Evolutionary conservation across 2,797 vertebrate genomes (phyloP), one percentile per base, ranked within the genome.

Genomic region (Smutsia gigantea): DNA sequence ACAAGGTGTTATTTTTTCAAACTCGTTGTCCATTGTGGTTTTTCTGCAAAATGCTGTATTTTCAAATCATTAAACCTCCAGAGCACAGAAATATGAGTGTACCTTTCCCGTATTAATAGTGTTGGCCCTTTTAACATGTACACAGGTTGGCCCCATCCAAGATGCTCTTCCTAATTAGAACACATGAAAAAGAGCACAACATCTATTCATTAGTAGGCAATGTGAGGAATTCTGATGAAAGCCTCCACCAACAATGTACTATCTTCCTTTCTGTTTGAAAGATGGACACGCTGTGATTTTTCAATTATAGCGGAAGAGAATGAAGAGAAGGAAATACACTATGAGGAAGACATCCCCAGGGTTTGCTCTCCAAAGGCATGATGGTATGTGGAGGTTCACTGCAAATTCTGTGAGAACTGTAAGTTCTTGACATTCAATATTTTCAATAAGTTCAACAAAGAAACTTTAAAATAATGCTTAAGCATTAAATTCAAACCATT

Each of bases 41-140:
- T 93, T 91, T 75, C 66, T 78, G 49, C 21, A 94, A 94, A 96
- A 92, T 69, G 49, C 46, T 68, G 0, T 37, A 46, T 92, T 90
- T 95, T 96, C 90, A 94, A 94, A 77, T 93, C 64, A 81, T 66
- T 71, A 94, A 83, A 27, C 2, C 69, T 84, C 79, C 72, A n/a
- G 69, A 75, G 59, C 34, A 94, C 29, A 53, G n/a, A 94, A 93
- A 78, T 34, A 63, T 31, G 31, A 93, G 15, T 17, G 34, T 29
- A 66, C 63, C 42, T 77, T 96, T 59, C 66, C 71, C 84, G 59
- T 63, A n/a, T 53, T 55, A 95, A 84, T 75, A 95, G 71, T 31
- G 59, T 7, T 21, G 53, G 79, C 37, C 71, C 61, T 96, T 87
- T 53, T 66, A 95, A 77, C 5, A 53, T 2, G 5, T 27, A 71